phyloP scores from a whole-genome alignment of 2,797 vertebrate species.

The Macropodus opercularis region DNA sequence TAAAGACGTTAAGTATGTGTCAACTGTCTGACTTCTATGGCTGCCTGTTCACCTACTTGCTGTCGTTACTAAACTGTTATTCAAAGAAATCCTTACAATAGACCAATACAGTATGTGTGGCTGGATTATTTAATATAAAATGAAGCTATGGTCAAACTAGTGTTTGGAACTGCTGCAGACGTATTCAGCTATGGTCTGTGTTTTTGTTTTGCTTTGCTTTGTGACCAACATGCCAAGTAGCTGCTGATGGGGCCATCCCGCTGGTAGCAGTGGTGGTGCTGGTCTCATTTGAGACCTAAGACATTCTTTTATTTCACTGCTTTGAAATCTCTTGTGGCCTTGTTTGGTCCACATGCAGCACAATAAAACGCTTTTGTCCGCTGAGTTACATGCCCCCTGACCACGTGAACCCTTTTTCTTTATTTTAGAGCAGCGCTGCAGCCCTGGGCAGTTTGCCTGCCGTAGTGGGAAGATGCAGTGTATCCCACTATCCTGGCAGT shows the following conservation, averaged over 20 bases:
- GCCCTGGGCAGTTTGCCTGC: slow-evolving; percentile 92
- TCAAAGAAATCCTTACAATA: not conserved
- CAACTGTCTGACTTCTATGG: not conserved
- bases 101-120: not conserved
- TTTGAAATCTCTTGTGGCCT: not conserved
- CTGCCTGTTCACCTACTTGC: not conserved
- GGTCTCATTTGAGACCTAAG: not conserved
- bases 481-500: slow-evolving; percentile 94
- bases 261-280: not conserved
- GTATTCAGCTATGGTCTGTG: too few species aligned
- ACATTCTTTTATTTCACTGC: not conserved
- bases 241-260: not conserved
- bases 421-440: slow-evolving; percentile 91
- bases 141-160: slow-evolving; percentile 7
- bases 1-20: slow-evolving; percentile 4
- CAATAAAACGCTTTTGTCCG: slow-evolving; percentile 16
- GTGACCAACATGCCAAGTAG: not conserved
- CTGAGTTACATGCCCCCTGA: slow-evolving; percentile 37
- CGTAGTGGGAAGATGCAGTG: slow-evolving; percentile 95
- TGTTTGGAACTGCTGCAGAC: not conserved
- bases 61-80: slow-evolving; percentile 7
- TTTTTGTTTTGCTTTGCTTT: slow-evolving; percentile 1
- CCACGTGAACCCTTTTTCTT: slow-evolving; percentile 34
- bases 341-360: slow-evolving; percentile 4
- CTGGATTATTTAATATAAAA: slow-evolving; percentile 5